Conservation (phyloP, 2,888 invertebrate species). For the Trissolcus brochymenae region DNA sequence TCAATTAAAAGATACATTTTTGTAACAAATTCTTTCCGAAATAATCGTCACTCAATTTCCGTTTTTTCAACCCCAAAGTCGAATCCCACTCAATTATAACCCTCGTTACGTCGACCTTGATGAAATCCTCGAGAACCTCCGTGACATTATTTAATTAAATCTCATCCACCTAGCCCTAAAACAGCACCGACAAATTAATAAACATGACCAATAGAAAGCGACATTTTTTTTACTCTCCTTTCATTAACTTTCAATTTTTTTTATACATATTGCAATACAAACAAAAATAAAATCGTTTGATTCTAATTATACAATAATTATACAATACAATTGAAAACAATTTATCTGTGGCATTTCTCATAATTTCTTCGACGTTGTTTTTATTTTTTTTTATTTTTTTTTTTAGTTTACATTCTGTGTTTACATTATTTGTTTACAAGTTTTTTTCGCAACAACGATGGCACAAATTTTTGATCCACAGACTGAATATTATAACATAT, state of each 20-base stretch:
- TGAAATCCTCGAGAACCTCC: constrained; percentile 19
- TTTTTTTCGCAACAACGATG: too few species aligned
- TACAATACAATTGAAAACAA: too few species aligned
- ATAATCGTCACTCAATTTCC: constrained; percentile 20
- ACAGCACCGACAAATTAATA: constrained; percentile 16
- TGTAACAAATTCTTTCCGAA: not conserved
- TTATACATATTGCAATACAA: not conserved
- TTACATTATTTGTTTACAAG: too few species aligned
- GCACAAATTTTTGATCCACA: too few species aligned
- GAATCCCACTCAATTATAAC: constrained; percentile 32
- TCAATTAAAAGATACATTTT: not conserved
- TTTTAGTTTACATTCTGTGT: too few species aligned
- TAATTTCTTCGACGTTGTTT: too few species aligned
- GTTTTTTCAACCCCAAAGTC: constrained; percentile 19
- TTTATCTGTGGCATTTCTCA: too few species aligned
- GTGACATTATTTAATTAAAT: constrained; percentile 39
- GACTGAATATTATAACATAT: too few species aligned
- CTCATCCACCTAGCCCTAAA: constrained; percentile 15
- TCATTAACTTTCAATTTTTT: not conserved
- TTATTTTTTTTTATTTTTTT: too few species aligned
- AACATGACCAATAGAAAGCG: constrained; percentile 22
- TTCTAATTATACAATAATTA: too few species aligned
- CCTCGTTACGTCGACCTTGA: constrained; percentile 36
- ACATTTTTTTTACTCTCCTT: not conserved
- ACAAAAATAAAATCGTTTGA: not conserved